phyloP scores from a whole-genome alignment of 2,113 vertebrate genomes.

The Atlantisia rogersi region DNA sequence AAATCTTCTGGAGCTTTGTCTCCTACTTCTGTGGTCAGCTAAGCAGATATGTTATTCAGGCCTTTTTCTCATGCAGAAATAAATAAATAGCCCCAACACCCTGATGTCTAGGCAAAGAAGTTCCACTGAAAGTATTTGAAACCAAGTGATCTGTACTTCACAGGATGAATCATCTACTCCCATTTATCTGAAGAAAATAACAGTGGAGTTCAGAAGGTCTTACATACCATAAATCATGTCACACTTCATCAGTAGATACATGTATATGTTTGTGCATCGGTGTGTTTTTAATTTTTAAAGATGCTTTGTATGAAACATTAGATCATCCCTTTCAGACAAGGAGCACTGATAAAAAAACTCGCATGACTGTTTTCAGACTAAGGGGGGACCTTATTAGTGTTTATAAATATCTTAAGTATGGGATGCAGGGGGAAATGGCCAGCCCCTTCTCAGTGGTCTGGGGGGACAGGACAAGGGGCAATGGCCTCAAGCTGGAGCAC shows the following conservation, averaged over 20 bases:
- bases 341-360: background rate
- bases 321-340: background rate
- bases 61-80: constrained; percentile 6
- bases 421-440: too few relatives aligned
- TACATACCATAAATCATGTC: background rate
- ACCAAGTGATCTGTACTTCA: background rate
- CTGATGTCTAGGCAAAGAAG: background rate
- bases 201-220: background rate
- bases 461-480: too few relatives aligned
- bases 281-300: background rate
- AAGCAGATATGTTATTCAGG: background rate
- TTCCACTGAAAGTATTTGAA: background rate
- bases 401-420: too few relatives aligned
- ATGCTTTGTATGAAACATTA: background rate
- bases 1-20: background rate
- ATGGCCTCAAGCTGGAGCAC: too few relatives aligned
- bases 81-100: background rate
- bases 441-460: too few relatives aligned
- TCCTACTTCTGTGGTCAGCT: background rate
- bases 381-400: too few relatives aligned
- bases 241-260: background rate
- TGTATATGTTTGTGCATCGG: background rate
- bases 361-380: too few relatives aligned
- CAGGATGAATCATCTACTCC: background rate
- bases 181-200: background rate